Evolutionary conservation across 1,140 invertebrate species (phyloP).

Genomic region (Aporrectodea caliginosa): DNA sequence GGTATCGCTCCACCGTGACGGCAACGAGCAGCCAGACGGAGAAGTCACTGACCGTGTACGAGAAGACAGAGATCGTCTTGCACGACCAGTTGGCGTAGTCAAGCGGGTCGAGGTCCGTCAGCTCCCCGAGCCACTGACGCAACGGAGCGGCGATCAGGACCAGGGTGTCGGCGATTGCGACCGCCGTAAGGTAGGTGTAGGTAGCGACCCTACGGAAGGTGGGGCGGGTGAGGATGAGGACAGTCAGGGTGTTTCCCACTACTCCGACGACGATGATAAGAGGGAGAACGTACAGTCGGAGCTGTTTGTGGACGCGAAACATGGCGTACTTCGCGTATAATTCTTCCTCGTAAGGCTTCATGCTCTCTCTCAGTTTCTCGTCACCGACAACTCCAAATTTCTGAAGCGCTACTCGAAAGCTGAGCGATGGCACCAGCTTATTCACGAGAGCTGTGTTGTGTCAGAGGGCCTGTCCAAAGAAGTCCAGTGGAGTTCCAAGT

Average conservation of each 20-base stretch:
- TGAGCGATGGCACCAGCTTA: too few relatives aligned
- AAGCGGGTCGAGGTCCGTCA: slow-evolving; percentile 33
- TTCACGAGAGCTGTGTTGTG: too few relatives aligned
- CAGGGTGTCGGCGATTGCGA: slow-evolving; percentile 46
- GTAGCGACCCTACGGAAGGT: slow-evolving; percentile 36
- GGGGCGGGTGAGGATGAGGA: slow-evolving; percentile 4
- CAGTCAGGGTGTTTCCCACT: slow-evolving; percentile 8
- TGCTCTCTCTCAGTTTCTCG: too few relatives aligned
- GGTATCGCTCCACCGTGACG: slow-evolving; percentile 51
- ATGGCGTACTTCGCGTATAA: not conserved
- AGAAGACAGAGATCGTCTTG: slow-evolving; percentile 43
- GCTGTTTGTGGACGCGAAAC: not conserved
- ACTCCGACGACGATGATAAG: slow-evolving; percentile 14
- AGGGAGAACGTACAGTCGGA: not conserved
- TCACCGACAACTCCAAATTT: too few relatives aligned
- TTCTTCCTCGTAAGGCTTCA: not conserved
- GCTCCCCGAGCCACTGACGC: slow-evolving; percentile 45
- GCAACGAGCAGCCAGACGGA: slow-evolving; percentile 53
- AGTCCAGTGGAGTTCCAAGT: too few relatives aligned
- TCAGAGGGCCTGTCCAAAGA: too few relatives aligned
- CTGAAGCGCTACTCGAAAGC: too few relatives aligned
- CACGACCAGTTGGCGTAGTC: slow-evolving; percentile 42
- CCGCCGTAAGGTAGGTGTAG: slow-evolving; percentile 44
- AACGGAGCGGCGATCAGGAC: slow-evolving; percentile 47
- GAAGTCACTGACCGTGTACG: slow-evolving; percentile 45